phyloP scores from a whole-genome alignment of 2,888 invertebrate genomes.

The Hirtodrosophila confusa region DNA sequence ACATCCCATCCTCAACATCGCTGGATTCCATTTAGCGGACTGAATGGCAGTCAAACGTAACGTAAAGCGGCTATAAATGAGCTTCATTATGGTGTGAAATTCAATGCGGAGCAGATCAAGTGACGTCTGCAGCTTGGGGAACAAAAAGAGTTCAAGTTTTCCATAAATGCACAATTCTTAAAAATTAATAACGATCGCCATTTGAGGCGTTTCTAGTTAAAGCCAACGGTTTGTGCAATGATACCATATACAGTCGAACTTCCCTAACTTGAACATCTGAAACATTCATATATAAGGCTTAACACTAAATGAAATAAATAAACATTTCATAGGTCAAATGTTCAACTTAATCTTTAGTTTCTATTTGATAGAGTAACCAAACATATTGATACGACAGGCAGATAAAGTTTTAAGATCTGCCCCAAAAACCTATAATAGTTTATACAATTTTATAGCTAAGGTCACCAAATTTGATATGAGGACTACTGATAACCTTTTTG shows the following conservation, averaged over 20 bases:
- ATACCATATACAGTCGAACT: background rate
- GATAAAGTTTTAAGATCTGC: no score
- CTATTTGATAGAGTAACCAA: no score
- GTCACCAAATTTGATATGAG: no score
- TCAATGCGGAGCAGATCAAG: slow-evolving; percentile 38
- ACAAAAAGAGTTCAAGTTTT: slow-evolving; percentile 30
- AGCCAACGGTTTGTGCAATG: slow-evolving; percentile 15
- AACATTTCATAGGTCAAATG: no score
- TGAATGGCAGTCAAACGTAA: slow-evolving; percentile 44
- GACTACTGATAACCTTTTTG: no score
- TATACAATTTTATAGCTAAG: no score
- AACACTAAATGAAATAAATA: no score
- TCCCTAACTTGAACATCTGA: no score
- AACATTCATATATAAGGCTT: no score
- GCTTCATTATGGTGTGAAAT: slow-evolving; percentile 54
- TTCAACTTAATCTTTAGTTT: no score
- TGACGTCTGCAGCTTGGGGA: slow-evolving; percentile 15
- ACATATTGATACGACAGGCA: no score
- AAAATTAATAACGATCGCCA: slow-evolving; percentile 35
- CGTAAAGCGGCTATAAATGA: slow-evolving; percentile 48
- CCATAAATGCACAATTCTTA: slow-evolving; percentile 50
- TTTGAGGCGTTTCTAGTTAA: slow-evolving; percentile 18
- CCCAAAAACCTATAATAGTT: no score
- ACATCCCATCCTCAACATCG: background rate
- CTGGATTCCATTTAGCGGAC: slow-evolving; percentile 23